Base-by-base conservation (phyloP, 2,797 vertebrate species). In the Sebastes minor region DNA sequence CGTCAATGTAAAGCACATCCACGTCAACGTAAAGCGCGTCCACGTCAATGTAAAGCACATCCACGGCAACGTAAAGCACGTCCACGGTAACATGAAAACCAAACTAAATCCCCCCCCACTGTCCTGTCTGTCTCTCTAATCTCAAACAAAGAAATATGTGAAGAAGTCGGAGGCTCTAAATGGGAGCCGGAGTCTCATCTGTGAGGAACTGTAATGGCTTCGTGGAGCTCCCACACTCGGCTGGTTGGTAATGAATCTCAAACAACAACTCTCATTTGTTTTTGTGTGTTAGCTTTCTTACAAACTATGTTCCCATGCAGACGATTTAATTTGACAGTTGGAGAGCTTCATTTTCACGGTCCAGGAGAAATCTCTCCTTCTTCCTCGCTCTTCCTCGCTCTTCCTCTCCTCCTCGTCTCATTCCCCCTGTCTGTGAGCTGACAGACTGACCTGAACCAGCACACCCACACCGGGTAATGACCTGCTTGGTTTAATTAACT, bases 241-340 rank as follows among this genome's bases (percentile, higher is more conserved):
- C 38, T 53, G 8, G 38, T 59, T 22, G 2, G 22, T 72, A 71
- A 81, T 81, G 75, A 80, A 85, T 80, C 77, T 73, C 68, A 69
- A 76, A 86, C 77, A 71, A 46, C 3, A 5, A 2, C 25, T 52
- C 64, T 71, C 56, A 20, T 86, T 85, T 80, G 78, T 76, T 77
- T 76, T n/a, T 76, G 67, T 81, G 76, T 71, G 75, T 85, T 77
- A 3, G 60, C 52, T 42, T 84, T 74, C 22, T 33, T 33, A 70
- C 71, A 78, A 84, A 85, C 77, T 35, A 22, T 2, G 55, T 77
- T 70, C 20, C 62, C 49, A 12, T 46, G 71, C 55, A 79, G 23
- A 61, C 68, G 70, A 80, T 87, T 86, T 81, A 62, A 89, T 89
- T 86, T 90, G 81, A 84, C 85, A 90, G 79, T 76, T 49, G 65